Conservation (phyloP, 2,113 vertebrate genomes). For the Bungarus multicinctus region DNA sequence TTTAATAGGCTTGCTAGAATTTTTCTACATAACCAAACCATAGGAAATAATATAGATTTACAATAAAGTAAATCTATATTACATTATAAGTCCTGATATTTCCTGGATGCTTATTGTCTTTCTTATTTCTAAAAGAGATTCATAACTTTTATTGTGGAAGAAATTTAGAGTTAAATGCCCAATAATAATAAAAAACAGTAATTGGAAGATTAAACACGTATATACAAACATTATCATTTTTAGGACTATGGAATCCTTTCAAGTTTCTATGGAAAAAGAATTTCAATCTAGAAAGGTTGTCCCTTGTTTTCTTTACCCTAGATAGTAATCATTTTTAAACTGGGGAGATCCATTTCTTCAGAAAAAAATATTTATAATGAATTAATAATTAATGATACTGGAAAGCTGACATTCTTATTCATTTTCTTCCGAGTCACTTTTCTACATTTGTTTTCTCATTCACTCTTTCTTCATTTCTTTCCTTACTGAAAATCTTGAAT, state of each 20-base stretch:
- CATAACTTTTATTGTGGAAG: not conserved
- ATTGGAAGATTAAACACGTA: not conserved
- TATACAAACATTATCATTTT: not conserved
- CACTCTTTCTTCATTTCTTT: not conserved
- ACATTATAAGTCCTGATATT: not conserved
- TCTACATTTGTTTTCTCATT: not conserved
- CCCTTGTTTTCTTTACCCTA: not conserved
- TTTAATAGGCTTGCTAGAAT: conserved; percentile 11
- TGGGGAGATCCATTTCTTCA: not conserved
- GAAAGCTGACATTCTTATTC: not conserved
- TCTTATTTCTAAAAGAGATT: not conserved
- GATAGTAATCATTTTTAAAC: not conserved
- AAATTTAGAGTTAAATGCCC: not conserved
- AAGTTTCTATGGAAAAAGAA: not conserved
- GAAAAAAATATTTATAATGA: not conserved
- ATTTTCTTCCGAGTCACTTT: not conserved
- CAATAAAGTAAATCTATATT: not conserved
- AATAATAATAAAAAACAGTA: not conserved
- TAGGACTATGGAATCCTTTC: not conserved
- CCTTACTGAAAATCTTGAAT: not conserved
- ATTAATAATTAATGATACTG: not conserved
- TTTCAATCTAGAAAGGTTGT: not conserved
- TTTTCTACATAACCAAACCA: not conserved
- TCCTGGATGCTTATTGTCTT: not conserved
- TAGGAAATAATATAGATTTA: not conserved